These are phyloP conservation scores for Tarsius wallacei DNA, from an alignment of 2,797 vertebrate genomes.

Conservation along the genomic window DNA sequence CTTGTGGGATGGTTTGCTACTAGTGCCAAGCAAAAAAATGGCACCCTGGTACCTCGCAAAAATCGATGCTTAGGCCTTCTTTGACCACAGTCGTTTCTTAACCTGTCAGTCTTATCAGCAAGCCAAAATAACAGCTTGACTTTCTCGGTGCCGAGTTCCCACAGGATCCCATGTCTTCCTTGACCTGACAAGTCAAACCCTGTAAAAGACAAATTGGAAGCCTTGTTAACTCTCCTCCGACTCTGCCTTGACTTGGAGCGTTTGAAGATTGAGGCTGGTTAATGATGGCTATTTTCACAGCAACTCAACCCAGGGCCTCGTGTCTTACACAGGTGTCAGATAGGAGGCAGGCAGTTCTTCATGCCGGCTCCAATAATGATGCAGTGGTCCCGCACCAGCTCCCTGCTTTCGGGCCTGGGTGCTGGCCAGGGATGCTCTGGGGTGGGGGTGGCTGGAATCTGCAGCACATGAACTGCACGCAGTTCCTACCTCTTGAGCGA, in stretches of 20 bases:
- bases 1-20: not conserved
- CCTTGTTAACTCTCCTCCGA: slow-evolving; percentile 38
- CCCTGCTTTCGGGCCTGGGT: not conserved
- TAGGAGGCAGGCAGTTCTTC: not conserved
- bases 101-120: slow-evolving; percentile 13
- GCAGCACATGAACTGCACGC: not conserved
- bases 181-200: slow-evolving; percentile 12
- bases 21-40: not conserved
- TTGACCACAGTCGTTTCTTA: slow-evolving; percentile 18
- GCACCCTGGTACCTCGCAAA: slow-evolving; percentile 4
- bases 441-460: not conserved
- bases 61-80: not conserved
- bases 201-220: slow-evolving; percentile 55
- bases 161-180: not conserved
- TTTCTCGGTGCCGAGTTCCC: not conserved
- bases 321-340: slow-evolving; percentile 8
- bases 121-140: slow-evolving; percentile 16
- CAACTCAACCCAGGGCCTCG: not conserved
- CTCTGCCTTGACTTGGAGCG: slow-evolving; percentile 40
- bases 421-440: not conserved
- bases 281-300: slow-evolving; percentile 51
- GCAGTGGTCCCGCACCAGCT: not conserved
- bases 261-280: slow-evolving; percentile 46
- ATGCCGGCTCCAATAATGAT: not conserved
- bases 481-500: not conserved